A percentile compares a stretch with the other conserved stretches of the same genome.
Conservation (phyloP, 2,888 invertebrate species). For the Eristalis intricaria region DNA sequence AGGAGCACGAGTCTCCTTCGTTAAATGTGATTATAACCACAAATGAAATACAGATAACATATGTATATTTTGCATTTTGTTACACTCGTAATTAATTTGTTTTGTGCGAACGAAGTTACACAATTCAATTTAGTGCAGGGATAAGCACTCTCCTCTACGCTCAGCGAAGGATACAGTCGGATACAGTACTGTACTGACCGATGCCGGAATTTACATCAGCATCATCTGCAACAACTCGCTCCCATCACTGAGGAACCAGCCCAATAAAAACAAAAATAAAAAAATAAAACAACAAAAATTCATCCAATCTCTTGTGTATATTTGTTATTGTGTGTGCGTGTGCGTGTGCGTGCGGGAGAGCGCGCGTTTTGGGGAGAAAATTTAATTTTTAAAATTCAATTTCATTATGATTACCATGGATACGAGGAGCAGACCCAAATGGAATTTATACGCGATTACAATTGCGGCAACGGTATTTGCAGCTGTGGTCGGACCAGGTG, state of each 20-base stretch:
- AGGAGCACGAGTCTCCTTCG: slow-evolving; percentile 23
- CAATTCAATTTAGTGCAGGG: slow-evolving; percentile 65
- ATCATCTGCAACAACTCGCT: not conserved
- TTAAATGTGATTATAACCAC: slow-evolving; percentile 66
- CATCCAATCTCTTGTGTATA: slow-evolving; percentile 15
- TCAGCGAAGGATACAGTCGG: slow-evolving; percentile 10
- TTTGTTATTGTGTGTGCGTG: not conserved
- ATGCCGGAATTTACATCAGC: not conserved
- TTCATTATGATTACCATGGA: slow-evolving; percentile 51
- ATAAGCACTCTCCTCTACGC: slow-evolving; percentile 54
- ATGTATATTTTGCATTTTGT: slow-evolving; percentile 37
- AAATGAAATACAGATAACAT: slow-evolving; percentile 47
- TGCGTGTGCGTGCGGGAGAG: too few relatives aligned
- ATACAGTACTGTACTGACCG: not conserved
- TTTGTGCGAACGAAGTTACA: slow-evolving; percentile 38
- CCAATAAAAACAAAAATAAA: slow-evolving; percentile 12
- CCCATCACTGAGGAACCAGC: not conserved
- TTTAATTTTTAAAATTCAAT: slow-evolving; percentile 46
- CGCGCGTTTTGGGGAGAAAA: not conserved
- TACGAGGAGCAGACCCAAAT: slow-evolving; percentile 26
- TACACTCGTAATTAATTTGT: slow-evolving; percentile 56
- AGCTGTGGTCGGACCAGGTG: slow-evolving; percentile 68
- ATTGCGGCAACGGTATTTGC: slow-evolving; percentile 57
- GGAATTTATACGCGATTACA: slow-evolving; percentile 62
- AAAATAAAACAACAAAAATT: slow-evolving; percentile 39